Evolutionary conservation across 2,797 vertebrate species (phyloP), one percentile per base, ranked within the genome.

Genomic region (Atherinosoma microstoma): DNA sequence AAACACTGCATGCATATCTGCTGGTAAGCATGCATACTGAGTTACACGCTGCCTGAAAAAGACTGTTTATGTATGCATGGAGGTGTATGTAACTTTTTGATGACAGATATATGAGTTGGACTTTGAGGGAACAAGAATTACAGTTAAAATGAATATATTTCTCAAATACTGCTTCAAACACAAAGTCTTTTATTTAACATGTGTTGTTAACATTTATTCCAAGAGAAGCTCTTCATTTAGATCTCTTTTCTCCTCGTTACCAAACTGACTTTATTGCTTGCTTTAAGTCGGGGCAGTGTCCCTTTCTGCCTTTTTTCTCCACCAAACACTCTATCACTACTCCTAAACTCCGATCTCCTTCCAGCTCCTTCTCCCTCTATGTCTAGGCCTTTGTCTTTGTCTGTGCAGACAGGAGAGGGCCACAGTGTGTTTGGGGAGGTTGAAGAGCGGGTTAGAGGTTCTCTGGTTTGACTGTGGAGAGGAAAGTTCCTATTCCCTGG

Each of bases 1-100:
- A 84, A 78, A 88, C 87, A 87, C 87, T 81, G 88, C 86, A 78
- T 80, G 79, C 78, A 85, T 83, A 82, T 81, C 72, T 86, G 82
- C 82, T 60, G 51, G 67, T 60, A 45, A 62, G 64, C 58, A 65
- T 75, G 73, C 65, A 73, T 78, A 70, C 22, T 38, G 85, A 82
- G 80, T 70, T 45, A 58, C 68, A 73, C 53, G 57, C 74, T 29
- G 82, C 77, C 62, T 4, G 15, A 77, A 73, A 62, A 76, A 71
- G 49, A 56, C 68, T 29, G 12, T 30, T 54, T 32, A 67, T 63
- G 3, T 62, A 45, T 47, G 16, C 2, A 9, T n/a, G 34, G 53
- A 11, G 61, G 30, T 71, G 27, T 60, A 64, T 18, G 32, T 62
- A 56, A 58, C n/a, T 64, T 59, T 64, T 11, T 51, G 3, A 64